These are phyloP conservation scores for Dasypogon diadema DNA, from an alignment of 2,888 invertebrate genomes.

Conservation along the genomic window DNA sequence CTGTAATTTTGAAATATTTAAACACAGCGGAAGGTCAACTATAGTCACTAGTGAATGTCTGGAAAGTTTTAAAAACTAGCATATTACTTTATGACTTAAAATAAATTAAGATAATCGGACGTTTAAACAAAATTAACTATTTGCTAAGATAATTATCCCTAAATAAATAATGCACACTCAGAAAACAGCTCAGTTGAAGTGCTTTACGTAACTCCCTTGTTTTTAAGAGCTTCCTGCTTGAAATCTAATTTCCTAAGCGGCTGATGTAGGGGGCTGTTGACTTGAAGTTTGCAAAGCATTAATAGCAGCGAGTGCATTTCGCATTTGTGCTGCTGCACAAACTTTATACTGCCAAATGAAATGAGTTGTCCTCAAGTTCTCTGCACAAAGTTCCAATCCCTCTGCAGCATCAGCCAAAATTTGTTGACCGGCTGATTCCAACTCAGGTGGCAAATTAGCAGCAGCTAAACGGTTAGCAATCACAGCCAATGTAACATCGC, in stretches of 20 bases:
- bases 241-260: slow-evolving; percentile 2
- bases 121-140: too few species aligned
- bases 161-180: too few species aligned
- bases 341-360: slow-evolving; percentile 48
- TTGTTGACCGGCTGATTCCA: slow-evolving; percentile 3
- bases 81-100: too few species aligned
- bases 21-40: too few species aligned
- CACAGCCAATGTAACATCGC: background rate
- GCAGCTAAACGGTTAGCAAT: slow-evolving; percentile 15
- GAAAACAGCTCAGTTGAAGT: too few species aligned
- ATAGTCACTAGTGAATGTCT: too few species aligned
- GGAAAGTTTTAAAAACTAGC: too few species aligned
- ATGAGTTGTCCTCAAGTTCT: slow-evolving; percentile 10
- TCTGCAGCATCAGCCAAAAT: slow-evolving; percentile 32
- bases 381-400: slow-evolving; percentile 18
- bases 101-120: too few species aligned
- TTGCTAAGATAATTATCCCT: too few species aligned
- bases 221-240: too few species aligned
- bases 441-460: slow-evolving; percentile 32
- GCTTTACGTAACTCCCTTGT: too few species aligned
- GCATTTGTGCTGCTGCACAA: slow-evolving; percentile 39
- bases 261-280: background rate
- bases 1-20: too few species aligned
- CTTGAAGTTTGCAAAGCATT: slow-evolving; percentile 1
- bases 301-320: slow-evolving; percentile 32